A percentile compares a stretch with the other conserved stretches of the same genome.
phyloP scores from a whole-genome alignment of 2,888 invertebrate species.

The Caenorhabditis imperialis region DNA sequence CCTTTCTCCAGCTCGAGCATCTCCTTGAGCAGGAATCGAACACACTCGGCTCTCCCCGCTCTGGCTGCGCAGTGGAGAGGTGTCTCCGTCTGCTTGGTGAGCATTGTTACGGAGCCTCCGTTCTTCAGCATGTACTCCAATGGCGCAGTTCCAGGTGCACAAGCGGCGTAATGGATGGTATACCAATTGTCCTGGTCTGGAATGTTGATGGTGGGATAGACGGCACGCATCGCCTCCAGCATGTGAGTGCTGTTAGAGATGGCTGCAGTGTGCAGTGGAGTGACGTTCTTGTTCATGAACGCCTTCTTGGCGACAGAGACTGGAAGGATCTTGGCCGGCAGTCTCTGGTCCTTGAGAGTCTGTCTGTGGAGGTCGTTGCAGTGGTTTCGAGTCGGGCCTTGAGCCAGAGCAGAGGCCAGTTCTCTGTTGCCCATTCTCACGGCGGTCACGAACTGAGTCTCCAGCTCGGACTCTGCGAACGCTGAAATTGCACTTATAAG shows the following conservation, averaged over 20 bases:
- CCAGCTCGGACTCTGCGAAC: constrained; percentile 30
- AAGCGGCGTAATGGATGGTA: constrained; percentile 81
- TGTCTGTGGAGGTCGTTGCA: constrained; percentile 80
- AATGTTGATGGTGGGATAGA: constrained; percentile 80
- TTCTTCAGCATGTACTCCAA: constrained; percentile 78
- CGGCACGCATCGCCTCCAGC: constrained; percentile 77
- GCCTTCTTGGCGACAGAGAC: constrained; percentile 79
- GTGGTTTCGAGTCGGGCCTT: constrained; percentile 47
- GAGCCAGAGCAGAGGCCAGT: constrained; percentile 53
- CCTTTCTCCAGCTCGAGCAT: constrained; percentile 60
- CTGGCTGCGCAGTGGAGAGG: constrained; percentile 69
- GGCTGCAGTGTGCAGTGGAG: constrained; percentile 81
- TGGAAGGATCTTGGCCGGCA: constrained; percentile 72
- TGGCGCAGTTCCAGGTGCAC: constrained; percentile 80
- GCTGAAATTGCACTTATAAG: constrained; percentile 12
- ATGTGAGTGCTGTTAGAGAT: constrained; percentile 80
- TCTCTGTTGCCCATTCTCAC: constrained; percentile 50
- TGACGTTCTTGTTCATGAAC: constrained; percentile 79
- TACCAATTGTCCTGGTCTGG: constrained; percentile 79
- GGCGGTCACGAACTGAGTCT: constrained; percentile 43
- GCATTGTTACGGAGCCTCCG: constrained; percentile 50
- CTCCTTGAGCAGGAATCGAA: constrained; percentile 54
- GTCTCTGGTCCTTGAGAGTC: constrained; percentile 74
- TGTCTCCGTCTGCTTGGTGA: constrained; percentile 63
- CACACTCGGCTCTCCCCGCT: constrained; percentile 61